Base-by-base conservation (phyloP, 2,888 invertebrate genomes). In the Operophtera brumata region DNA sequence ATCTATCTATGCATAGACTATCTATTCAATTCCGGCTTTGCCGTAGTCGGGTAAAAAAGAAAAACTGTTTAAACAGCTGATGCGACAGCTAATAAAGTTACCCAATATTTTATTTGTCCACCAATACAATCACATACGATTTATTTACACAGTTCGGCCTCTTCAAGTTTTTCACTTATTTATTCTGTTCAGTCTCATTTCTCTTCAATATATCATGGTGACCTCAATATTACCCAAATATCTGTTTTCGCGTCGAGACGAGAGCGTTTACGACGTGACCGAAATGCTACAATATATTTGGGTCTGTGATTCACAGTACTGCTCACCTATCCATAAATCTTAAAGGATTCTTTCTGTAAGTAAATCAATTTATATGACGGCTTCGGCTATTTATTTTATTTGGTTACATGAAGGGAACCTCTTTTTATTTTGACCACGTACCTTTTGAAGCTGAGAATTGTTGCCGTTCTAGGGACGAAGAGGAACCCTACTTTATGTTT, bases 181-280 rank as follows among this genome's bases (percentile, higher is more conserved):
- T 61, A 61, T 61, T 52, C 57, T 54, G 52, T 56, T 47, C 51
- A 40, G 42, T 54, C 47, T 51, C 36, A 47, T 57, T 54, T 51
- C 47, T 41, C 47, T 57, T 48, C 54, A 55, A 67, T 71, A 64
- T 62, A 66, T 69, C 68, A 65, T 65, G 64, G 61, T 64, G 67
- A 63, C 69, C 70, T 61, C 64, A 65, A 67, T 71, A 69, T 60
- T 49, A 55, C 44, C 54, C 55, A 60, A 62, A 62, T 65, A 65
- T 62, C 61, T 65, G 65, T 67, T 67, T 67, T 64, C 58, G 54
- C 59, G 64, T 56, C 49, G 54, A 56, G 46, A 54, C 2, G 20
- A 56, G 54, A 46, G 36, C 52, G 36, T 53, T 53, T 52, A 28
- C 44, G 26, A 56, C 62, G 65, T 67, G 69, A 67, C 61, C 42